Percentiles rank a stretch among this genome's conserved stretches.
phyloP scores from a whole-genome alignment of 2,113 vertebrate species.

The Anhinga rufa region DNA sequence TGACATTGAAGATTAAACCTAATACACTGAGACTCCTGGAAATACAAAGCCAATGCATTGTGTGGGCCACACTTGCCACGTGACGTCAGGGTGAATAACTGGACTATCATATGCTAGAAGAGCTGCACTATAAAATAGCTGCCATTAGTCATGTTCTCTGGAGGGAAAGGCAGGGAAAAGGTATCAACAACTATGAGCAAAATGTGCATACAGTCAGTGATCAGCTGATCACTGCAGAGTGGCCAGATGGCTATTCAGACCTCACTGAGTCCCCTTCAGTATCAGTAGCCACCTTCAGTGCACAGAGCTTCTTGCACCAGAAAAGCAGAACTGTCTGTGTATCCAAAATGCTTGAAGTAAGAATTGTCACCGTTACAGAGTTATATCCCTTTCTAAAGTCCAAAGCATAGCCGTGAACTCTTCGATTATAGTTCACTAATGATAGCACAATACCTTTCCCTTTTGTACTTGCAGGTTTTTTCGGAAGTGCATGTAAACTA shows the following conservation, averaged over 20 bases:
- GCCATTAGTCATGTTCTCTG: background rate
- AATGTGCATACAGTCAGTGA: background rate
- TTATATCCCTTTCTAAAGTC: background rate
- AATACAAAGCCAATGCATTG: background rate
- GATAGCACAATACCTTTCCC: too few relatives aligned
- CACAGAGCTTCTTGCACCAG: background rate
- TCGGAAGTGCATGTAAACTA: background rate
- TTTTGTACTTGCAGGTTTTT: background rate
- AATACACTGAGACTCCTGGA: background rate
- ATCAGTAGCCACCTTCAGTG: background rate
- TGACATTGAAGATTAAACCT: background rate
- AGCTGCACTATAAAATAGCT: background rate
- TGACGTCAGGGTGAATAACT: background rate
- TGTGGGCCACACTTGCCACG: fast-evolving
- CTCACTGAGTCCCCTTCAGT: background rate
- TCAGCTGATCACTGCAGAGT: background rate
- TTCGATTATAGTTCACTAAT: background rate
- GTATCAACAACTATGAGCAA: background rate
- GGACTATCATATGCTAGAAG: background rate
- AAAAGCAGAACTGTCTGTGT: background rate
- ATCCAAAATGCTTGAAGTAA: background rate
- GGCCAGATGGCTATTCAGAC: background rate
- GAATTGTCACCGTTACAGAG: background rate
- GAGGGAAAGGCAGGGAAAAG: background rate
- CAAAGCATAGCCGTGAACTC: background rate